Conservation (phyloP, 2,113 vertebrate species). For the Cochlearius cochlearius region DNA sequence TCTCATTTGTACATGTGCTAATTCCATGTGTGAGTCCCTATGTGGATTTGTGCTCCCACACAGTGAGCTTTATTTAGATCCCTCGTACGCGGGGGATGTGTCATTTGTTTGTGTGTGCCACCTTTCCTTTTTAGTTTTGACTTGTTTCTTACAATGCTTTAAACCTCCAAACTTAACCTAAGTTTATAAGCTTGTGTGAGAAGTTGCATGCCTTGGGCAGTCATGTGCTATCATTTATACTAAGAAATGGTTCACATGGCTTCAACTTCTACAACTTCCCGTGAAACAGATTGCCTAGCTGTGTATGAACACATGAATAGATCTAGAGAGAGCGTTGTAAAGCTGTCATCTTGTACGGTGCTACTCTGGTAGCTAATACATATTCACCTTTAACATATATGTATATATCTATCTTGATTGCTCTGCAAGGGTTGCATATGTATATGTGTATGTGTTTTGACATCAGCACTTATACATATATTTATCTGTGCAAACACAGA, state of each 20-base stretch:
- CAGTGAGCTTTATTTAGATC: neutral
- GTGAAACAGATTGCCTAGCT: neutral
- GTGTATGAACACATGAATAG: neutral
- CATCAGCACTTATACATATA: neutral
- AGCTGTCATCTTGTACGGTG: neutral
- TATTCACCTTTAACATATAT: neutral
- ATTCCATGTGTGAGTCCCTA: neutral
- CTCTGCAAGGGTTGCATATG: neutral
- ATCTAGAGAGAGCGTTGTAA: neutral
- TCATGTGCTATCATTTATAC: neutral
- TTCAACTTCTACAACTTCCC: neutral
- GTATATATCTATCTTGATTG: neutral
- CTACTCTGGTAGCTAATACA: neutral
- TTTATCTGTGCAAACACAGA: neutral
- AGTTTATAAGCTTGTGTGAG: neutral
- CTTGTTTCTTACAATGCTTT: neutral
- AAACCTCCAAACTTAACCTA: neutral
- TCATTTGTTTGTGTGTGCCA: neutral
- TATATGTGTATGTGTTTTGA: neutral
- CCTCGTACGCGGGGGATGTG: neutral
- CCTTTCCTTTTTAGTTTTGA: neutral
- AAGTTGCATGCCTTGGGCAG: neutral
- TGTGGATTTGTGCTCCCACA: neutral
- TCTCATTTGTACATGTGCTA: neutral
- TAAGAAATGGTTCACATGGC: neutral